Evolutionary conservation across 2,113 vertebrate species (phyloP).

Genomic region (Marcusenius ussheri): DNA sequence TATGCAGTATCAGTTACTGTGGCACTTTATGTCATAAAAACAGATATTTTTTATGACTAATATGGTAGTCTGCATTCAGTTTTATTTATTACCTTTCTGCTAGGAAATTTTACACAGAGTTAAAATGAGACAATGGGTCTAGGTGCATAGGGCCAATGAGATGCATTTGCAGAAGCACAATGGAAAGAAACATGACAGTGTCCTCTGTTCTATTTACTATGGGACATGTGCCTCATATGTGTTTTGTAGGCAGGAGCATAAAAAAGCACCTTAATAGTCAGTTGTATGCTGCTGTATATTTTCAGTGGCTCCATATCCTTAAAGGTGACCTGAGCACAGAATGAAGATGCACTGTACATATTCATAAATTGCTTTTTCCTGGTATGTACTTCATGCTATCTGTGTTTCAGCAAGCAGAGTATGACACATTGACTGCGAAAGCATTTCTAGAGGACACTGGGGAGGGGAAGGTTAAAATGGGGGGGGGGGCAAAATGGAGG

Average conservation of each 20-base stretch:
- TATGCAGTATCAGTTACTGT: constrained; percentile 18
- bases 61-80: constrained; percentile 46
- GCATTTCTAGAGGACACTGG: neutral
- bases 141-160: constrained; percentile 31
- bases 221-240: neutral
- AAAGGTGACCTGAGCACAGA: neutral
- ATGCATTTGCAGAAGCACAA: neutral
- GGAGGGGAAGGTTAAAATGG: neutral
- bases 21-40: constrained; percentile 49
- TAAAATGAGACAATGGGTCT: constrained; percentile 30
- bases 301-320: neutral
- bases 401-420: neutral
- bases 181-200: neutral
- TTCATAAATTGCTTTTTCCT: neutral
- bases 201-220: neutral
- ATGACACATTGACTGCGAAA: neutral
- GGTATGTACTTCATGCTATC: neutral
- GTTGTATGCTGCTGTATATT: neutral
- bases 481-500: neutral
- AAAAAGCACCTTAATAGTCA: neutral
- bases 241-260: neutral
- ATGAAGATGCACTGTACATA: neutral
- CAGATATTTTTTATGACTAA: constrained; percentile 44
- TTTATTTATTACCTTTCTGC: constrained; percentile 51
- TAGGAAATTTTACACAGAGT: constrained; percentile 45